Evolutionary conservation across 2,888 invertebrate species (phyloP), one percentile per base, ranked within the genome.

Genomic region (Coleophora flavipennella): DNA sequence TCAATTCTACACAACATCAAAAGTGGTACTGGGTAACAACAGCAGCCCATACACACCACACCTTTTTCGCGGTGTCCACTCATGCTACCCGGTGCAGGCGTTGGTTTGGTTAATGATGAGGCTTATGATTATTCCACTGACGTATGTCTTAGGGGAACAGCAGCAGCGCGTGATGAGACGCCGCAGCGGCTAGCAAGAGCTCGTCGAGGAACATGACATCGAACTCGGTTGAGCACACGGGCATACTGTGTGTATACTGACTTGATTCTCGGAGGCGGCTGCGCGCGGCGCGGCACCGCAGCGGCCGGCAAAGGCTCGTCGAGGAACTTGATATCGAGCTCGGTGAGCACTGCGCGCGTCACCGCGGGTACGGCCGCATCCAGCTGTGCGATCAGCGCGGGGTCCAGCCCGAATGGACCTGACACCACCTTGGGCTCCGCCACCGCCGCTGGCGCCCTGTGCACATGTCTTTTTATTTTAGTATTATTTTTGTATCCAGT

Each of bases 391-490:
- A 94, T 86, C 44, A 92, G 81, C 41, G 90, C 88, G 12, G 90
- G 88, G 67, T 95, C 94, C 35, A 96, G 80, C 0, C 91, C 89
- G 70, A 93, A 95, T 14, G 93, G 93, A 13, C 94, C 94, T 0
- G 88, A 83, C 3, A 88, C 66, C 34, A 87, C 76, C 20, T 72
- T 67, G 9, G 83, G 78, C 44, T 79, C 81, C 1, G 74, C 70
- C 13, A n/a, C 78, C 70, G 33, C 68, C 69, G 12, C 86, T 86
- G 55, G 20, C 20, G 20, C 20, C 6, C 20, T 20, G 20, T 20
- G 3, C 20, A 20, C 3, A 20, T 20, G n/a, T n/a, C n/a, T n/a
- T n/a, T n/a, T n/a, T n/a, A n/a, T n/a, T n/a, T n/a, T n/a, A n/a
- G n/a, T n/a, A n/a, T n/a, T n/a, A n/a, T n/a, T n/a, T n/a, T n/a